A percentile compares a stretch with the other conserved stretches of the same genome.
Conservation (phyloP, 2,888 invertebrate genomes). For the Nemoura dubitans region DNA sequence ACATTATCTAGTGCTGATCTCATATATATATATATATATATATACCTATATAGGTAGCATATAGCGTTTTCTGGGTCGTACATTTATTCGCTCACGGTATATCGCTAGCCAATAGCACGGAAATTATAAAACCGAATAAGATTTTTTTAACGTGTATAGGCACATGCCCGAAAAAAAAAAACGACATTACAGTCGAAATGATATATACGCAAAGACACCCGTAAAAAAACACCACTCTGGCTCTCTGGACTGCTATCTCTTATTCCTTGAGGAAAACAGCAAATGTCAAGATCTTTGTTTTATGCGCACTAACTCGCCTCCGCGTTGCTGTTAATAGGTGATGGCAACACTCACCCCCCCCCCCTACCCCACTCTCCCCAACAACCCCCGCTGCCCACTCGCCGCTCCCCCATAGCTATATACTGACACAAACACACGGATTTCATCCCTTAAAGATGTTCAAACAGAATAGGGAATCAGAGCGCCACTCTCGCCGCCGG, state of each 20-base stretch:
- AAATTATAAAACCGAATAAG: neutral
- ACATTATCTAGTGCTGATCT: neutral
- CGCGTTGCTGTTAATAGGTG: neutral
- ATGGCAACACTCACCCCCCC: conserved; percentile 17
- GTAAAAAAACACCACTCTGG: neutral
- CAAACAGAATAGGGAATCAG: conserved; percentile 46
- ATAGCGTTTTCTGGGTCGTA: neutral
- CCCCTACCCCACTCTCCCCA: neutral
- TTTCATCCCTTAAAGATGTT: conserved; percentile 43
- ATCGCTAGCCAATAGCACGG: neutral
- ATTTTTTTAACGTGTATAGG: neutral
- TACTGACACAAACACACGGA: conserved; percentile 15
- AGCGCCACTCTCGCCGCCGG: conserved; percentile 25
- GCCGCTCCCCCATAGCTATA: neutral
- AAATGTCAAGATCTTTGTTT: conserved; percentile 22
- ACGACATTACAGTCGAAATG: neutral
- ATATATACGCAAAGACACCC: neutral
- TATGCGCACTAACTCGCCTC: neutral
- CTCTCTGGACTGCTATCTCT: neutral
- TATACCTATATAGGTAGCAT: neutral
- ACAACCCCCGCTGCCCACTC: neutral
- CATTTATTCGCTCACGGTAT: neutral
- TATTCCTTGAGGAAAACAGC: neutral
- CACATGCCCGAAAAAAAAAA: too few species aligned
- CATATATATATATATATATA: neutral